Evolutionary conservation across 2,113 vertebrate species (phyloP), one percentile per base, ranked within the genome.

Genomic region (Brienomyrus brachyistius): DNA sequence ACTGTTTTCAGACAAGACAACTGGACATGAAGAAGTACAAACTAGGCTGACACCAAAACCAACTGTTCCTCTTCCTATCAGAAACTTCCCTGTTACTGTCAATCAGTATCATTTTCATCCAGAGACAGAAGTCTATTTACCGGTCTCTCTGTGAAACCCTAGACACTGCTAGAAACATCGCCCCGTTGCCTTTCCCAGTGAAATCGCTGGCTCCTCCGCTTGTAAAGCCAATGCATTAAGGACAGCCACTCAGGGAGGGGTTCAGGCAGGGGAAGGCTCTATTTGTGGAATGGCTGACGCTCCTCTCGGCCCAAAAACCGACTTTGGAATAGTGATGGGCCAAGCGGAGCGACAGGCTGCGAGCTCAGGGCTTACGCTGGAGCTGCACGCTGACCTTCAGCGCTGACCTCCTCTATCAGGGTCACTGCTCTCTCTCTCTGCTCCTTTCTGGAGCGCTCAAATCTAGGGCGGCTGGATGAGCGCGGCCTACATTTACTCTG

Each of bases 231-330:
- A 91, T 66, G 85, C 93, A 95, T 95, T 74, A 89, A 95, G 95
- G 94, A 94, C 93, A 94, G 91, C 31, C 92, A 89, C 93, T 66
- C 89, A 92, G 93, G 94, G 94, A 95, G 89, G 19, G 90, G 83
- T 52, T 88, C 86, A 48, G 54, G 31, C 86, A 89, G 89, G 50
- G 47, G 52, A n/a, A 43, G 82, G 88, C 51, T 54, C 62, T 91
- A 91, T 90, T 90, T 91, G 80, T 90, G 87, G 89, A 13, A 19
- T 47, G 15, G 50, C 48, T 90, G 89, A 91, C 87, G n/a, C 88
- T 43, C 56, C 47, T 13, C 23, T 23, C 80, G 84, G 59, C 91
- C 89, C 84, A 91, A 90, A 91, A 91, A 91, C 89, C 82, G 21
- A 88, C 87, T 85, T 90, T 82, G 74, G 90, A 23, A n/a, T 15